These are phyloP conservation scores for Spilarctia lutea DNA, from an alignment of 2,888 invertebrate species.

Conservation along the genomic window DNA sequence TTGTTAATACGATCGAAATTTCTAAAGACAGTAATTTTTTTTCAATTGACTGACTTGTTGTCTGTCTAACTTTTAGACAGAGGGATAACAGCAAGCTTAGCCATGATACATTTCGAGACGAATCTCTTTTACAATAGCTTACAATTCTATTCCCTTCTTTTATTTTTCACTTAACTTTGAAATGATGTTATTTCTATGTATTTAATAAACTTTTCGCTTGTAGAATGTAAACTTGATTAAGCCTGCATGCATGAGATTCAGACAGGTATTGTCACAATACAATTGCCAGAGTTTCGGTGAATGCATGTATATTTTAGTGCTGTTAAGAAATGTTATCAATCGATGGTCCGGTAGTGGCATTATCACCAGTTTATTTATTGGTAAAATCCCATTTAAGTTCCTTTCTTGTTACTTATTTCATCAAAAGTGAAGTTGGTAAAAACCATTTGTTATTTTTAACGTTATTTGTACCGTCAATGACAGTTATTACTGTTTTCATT, in stretches of 20 bases:
- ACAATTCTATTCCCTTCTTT: too few relatives aligned
- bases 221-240: too few relatives aligned
- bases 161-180: too few relatives aligned
- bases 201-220: too few relatives aligned
- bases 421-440: background rate
- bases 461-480: background rate
- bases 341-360: background rate
- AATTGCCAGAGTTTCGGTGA: background rate
- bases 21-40: too few relatives aligned
- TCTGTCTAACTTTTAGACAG: too few relatives aligned
- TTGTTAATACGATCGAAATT: background rate
- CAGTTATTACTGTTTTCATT: too few relatives aligned
- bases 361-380: background rate
- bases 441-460: background rate
- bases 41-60: background rate
- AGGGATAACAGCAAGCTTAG: too few relatives aligned
- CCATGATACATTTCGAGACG: too few relatives aligned
- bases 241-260: background rate
- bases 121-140: too few relatives aligned
- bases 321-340: background rate
- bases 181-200: too few relatives aligned
- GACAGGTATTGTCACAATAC: background rate
- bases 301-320: background rate
- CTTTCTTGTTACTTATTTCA: background rate
- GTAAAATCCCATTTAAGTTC: background rate